Evolutionary conservation across 2,797 vertebrate species (phyloP).

Genomic region (Danionella dracula): DNA sequence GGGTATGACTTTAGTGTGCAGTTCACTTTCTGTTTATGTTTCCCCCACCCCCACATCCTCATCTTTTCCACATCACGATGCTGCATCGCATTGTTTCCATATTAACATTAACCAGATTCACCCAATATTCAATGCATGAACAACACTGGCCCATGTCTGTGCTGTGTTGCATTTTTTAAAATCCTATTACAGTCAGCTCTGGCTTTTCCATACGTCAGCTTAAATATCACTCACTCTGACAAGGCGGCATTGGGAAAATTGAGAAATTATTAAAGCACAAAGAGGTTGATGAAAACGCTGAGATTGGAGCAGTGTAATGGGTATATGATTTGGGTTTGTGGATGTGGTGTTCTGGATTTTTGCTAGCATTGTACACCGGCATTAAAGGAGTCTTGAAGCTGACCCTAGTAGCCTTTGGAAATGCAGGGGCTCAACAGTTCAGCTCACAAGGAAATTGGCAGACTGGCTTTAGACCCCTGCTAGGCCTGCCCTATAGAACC

Average conservation of each 20-base stretch:
- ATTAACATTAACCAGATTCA: slow-evolving; percentile 39
- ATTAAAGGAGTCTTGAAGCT: slow-evolving; percentile 22
- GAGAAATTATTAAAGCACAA: slow-evolving; percentile 10
- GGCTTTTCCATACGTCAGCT: slow-evolving; percentile 19
- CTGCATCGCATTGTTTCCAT: slow-evolving; percentile 32
- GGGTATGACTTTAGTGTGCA: slow-evolving; percentile 2
- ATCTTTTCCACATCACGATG: slow-evolving; percentile 28
- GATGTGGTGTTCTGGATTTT: neutral
- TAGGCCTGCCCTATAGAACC: slow-evolving; percentile 31
- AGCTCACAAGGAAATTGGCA: slow-evolving; percentile 46
- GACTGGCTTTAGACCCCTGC: slow-evolving; percentile 18
- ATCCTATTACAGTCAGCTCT: slow-evolving; percentile 18
- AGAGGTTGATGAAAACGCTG: neutral
- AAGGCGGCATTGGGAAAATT: neutral
- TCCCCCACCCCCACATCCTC: neutral
- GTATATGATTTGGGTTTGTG: neutral
- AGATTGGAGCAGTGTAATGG: neutral
- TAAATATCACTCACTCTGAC: slow-evolving; percentile 30
- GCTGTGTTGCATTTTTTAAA: neutral
- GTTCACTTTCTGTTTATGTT: neutral
- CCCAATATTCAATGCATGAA: slow-evolving; percentile 36
- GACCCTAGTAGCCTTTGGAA: slow-evolving; percentile 30
- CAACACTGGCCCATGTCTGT: slow-evolving; percentile 16
- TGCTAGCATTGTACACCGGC: neutral
- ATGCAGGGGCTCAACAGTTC: slow-evolving; percentile 40